Evolutionary conservation across 1,140 invertebrate species (phyloP).

Genomic region (Zeugodacus cucurbitae): DNA sequence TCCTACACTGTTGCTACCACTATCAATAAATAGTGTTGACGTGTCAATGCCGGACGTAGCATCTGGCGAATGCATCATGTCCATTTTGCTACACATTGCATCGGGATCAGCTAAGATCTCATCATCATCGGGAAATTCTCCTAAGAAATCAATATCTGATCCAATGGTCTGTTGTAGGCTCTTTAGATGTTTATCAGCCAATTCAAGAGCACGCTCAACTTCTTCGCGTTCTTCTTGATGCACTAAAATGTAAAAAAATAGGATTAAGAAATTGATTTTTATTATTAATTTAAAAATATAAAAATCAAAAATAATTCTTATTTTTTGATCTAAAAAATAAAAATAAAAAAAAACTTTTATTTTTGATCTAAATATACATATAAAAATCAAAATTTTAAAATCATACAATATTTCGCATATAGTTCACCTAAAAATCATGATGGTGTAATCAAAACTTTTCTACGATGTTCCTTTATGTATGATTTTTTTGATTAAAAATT

Average conservation of each 20-base stretch:
- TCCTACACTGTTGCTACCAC: conserved; percentile 49
- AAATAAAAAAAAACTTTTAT: too few relatives aligned
- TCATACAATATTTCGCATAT: too few relatives aligned
- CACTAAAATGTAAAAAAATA: conserved; percentile 66
- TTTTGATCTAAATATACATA: too few relatives aligned
- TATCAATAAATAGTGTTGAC: conserved; percentile 58
- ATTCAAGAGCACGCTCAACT: conserved; percentile 83
- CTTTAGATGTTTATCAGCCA: conserved; percentile 82
- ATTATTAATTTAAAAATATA: too few relatives aligned
- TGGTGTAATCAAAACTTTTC: too few relatives aligned
- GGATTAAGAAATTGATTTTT: too few relatives aligned
- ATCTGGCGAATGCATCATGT: conserved; percentile 57
- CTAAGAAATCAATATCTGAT: conserved; percentile 68
- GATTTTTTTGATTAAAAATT: too few relatives aligned
- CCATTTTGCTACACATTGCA: conserved; percentile 44
- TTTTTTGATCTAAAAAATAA: too few relatives aligned
- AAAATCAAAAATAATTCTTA: too few relatives aligned
- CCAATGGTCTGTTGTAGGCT: conserved; percentile 78
- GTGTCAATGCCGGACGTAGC: conserved; percentile 56
- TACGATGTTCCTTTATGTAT: too few relatives aligned
- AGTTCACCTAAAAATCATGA: too few relatives aligned
- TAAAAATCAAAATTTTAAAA: too few relatives aligned
- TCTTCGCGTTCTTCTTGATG: conserved; percentile 86
- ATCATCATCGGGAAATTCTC: conserved; percentile 60
- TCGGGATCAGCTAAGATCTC: conserved; percentile 54